Evolutionary conservation across 2,113 vertebrate species (phyloP), one percentile per base, ranked within the genome.

Genomic region (Trematocara stigmaticum): DNA sequence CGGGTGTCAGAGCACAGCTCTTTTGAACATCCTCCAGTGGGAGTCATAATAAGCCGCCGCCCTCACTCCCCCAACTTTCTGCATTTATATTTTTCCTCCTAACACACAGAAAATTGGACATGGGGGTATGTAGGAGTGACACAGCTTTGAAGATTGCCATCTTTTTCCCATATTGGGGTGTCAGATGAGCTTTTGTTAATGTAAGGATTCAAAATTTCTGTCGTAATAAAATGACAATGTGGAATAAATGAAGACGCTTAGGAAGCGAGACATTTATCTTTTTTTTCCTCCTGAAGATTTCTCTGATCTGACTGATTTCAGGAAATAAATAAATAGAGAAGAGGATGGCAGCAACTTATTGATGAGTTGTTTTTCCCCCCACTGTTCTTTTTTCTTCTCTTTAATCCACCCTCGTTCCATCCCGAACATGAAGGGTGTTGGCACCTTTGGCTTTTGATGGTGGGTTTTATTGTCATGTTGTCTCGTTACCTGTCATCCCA

Each of bases 21-120:
- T 86, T 95, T 94, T 95, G 91, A 96, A 92, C 86, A 89, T 89
- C 84, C 66, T 91, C 93, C 85, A 89, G 83, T 82, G 90, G 91
- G 92, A 93, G 66, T 84, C 52, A 34, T 88, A 93, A 94, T 92
- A 93, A 94, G 86, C 82, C 11, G 29, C 82, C 87, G 49, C 86
- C 88, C 87, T 76, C 55, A 76, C 86, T 47, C 79, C 78, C 45
- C 87, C 52, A 86, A 90, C 88, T 84, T 87, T 92, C 80, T 78
- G 81, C 71, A 78, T 87, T 89, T 85, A 81, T 71, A 86, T 88
- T 90, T 88, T 69, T 57, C 18, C 61, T 78, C 47, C 34, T 90
- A 55, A 71, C 66, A 59, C 82, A 88, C 42, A 83, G 51, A 90
- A 84, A 89, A 82, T 81, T 93, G 89, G 83, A 87, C 83, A 86